phyloP scores from a whole-genome alignment of 2,888 invertebrate genomes.

The Phengaris arion region DNA sequence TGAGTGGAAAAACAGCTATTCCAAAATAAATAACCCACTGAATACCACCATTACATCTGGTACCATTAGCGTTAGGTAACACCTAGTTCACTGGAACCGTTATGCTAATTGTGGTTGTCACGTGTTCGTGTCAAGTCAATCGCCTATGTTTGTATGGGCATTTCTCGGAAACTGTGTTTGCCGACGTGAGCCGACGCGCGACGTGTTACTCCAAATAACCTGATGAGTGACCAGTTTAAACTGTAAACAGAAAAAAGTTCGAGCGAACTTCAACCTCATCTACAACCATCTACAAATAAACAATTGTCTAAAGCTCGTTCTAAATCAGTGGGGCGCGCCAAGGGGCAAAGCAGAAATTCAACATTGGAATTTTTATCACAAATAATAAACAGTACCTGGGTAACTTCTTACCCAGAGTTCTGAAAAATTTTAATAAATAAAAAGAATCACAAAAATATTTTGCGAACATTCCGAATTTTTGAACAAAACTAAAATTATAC shows the following conservation, averaged over 20 bases:
- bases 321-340: too few relatives aligned
- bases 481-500: too few relatives aligned
- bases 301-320: too few relatives aligned
- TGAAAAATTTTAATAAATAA: too few relatives aligned
- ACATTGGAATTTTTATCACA: too few relatives aligned
- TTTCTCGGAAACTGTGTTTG: slow-evolving; percentile 16
- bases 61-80: background rate
- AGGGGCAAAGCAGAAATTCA: too few relatives aligned
- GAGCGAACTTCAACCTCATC: background rate
- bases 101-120: slow-evolving; percentile 13
- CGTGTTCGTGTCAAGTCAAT: slow-evolving; percentile 18
- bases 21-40: background rate
- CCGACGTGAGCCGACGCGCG: background rate
- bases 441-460: too few relatives aligned
- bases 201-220: slow-evolving; percentile 15
- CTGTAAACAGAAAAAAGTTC: background rate
- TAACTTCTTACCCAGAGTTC: too few relatives aligned
- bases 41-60: background rate
- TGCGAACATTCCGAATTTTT: too few relatives aligned
- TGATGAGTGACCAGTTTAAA: background rate
- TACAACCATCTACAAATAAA: too few relatives aligned
- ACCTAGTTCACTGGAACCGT: background rate
- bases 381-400: too few relatives aligned
- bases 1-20: too few relatives aligned
- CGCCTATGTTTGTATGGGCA: background rate